These are phyloP conservation scores for Gerris lacustris DNA, from an alignment of 2,888 invertebrate genomes.

Conservation along the genomic window DNA sequence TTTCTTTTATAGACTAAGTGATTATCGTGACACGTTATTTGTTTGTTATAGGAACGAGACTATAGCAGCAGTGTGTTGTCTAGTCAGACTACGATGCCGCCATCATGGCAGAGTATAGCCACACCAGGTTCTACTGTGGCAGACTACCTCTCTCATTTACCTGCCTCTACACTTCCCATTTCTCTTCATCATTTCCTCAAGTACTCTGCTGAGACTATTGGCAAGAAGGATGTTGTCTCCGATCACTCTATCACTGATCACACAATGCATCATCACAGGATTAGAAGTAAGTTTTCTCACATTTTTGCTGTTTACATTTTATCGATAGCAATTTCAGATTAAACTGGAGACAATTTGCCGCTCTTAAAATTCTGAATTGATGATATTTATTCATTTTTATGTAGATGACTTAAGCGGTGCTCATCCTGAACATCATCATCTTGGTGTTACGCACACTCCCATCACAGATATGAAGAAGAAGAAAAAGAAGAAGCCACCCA, in stretches of 20 bases:
- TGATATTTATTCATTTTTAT: background rate
- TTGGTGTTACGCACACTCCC: slow-evolving; percentile 19
- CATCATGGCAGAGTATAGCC: slow-evolving; percentile 58
- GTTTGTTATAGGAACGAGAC: slow-evolving; percentile 31
- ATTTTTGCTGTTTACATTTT: slow-evolving; percentile 12
- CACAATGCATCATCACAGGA: slow-evolving; percentile 21
- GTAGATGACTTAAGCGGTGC: background rate
- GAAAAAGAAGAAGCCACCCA: slow-evolving; percentile 62
- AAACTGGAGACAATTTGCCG: no score
- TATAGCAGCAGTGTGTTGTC: slow-evolving; percentile 37
- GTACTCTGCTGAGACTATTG: slow-evolving; percentile 59
- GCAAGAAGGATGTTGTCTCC: slow-evolving; percentile 48
- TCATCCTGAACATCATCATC: background rate
- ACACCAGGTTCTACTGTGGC: slow-evolving; percentile 68
- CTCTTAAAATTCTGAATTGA: background rate
- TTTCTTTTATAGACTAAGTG: no score
- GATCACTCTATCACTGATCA: slow-evolving; percentile 21
- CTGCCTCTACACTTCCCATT: slow-evolving; percentile 58
- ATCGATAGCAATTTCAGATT: no score
- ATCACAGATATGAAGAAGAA: slow-evolving; percentile 50
- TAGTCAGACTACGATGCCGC: slow-evolving; percentile 42
- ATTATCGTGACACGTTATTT: no score
- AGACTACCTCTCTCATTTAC: slow-evolving; percentile 69
- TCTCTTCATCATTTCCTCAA: slow-evolving; percentile 69
- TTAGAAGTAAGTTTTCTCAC: slow-evolving; percentile 18